phyloP scores from a whole-genome alignment of 1,140 invertebrate species.

The Solen grandis region DNA sequence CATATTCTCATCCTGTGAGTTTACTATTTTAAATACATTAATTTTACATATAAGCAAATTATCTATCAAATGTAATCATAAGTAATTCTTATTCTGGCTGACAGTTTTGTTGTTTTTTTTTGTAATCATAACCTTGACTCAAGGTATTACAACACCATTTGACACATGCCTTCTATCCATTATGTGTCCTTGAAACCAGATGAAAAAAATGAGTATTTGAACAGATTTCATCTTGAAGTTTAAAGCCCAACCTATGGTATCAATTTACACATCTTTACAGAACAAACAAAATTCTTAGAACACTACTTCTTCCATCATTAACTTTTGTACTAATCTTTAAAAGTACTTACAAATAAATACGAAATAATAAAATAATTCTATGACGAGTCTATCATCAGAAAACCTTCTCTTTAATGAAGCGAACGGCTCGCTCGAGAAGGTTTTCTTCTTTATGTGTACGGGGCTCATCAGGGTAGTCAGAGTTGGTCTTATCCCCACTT shows the following conservation, averaged over 20 bases:
- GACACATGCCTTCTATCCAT: no score
- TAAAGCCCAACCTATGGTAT: neutral
- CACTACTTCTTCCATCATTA: no score
- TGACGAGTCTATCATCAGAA: constrained; percentile 80
- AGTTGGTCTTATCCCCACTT: constrained; percentile 79
- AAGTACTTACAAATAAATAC: neutral
- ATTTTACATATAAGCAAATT: neutral
- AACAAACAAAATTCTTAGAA: neutral
- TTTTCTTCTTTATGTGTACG: no score
- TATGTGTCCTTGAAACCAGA: neutral
- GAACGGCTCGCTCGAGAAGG: constrained; percentile 82
- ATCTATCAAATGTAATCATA: neutral
- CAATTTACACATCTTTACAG: neutral
- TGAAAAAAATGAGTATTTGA: neutral
- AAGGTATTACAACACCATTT: no score
- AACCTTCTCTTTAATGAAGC: constrained; percentile 86
- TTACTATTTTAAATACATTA: neutral
- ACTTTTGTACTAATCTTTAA: neutral
- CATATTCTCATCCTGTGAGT: neutral
- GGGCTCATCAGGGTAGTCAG: constrained; percentile 78
- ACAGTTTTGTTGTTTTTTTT: neutral
- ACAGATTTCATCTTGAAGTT: neutral
- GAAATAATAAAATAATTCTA: constrained; percentile 9
- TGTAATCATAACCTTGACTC: no score
- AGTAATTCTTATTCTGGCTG: neutral